A percentile compares a stretch with the other conserved stretches of the same genome.
Evolutionary conservation across 2,113 vertebrate genomes (phyloP).

Genomic region (Hippocampus zosterae): DNA sequence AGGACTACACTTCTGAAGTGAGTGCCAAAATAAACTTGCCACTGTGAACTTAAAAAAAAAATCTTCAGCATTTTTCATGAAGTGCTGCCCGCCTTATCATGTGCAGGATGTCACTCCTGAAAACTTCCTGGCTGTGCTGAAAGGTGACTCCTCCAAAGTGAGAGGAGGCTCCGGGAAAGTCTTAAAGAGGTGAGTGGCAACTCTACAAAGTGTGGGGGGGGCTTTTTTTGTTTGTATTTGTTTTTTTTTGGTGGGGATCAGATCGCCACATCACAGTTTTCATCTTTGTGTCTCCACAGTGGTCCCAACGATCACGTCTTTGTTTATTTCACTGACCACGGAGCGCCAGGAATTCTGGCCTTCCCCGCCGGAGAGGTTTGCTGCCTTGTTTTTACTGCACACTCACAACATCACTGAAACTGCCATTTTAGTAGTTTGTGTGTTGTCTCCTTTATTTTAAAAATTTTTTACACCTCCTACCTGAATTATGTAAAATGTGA

Average conservation of each 20-base stretch:
- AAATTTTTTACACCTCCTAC: no score
- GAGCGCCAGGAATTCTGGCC: slow-evolving; percentile 84
- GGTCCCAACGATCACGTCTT: slow-evolving; percentile 92
- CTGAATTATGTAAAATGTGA: no score
- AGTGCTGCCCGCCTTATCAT: neutral
- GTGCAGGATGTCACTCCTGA: slow-evolving; percentile 84
- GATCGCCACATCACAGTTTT: neutral
- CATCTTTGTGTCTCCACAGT: slow-evolving; percentile 65
- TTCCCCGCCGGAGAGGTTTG: slow-evolving; percentile 90
- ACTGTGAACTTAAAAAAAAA: no score
- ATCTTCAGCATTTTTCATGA: neutral
- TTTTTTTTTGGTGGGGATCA: neutral
- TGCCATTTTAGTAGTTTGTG: neutral
- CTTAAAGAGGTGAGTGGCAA: slow-evolving; percentile 77
- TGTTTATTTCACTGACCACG: slow-evolving; percentile 94
- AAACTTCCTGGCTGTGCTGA: slow-evolving; percentile 89
- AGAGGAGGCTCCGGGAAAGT: slow-evolving; percentile 92
- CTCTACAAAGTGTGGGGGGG: accelerated
- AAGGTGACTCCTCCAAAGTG: slow-evolving; percentile 76
- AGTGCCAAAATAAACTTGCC: slow-evolving; percentile 27
- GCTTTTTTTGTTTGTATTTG: neutral
- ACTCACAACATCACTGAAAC: neutral
- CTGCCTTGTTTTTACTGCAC: neutral
- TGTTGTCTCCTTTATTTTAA: neutral
- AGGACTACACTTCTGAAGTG: slow-evolving; percentile 86